Percentiles rank a stretch among this genome's conserved stretches.
phyloP scores from a whole-genome alignment of 2,113 vertebrate genomes.

The Mustelus asterias region DNA sequence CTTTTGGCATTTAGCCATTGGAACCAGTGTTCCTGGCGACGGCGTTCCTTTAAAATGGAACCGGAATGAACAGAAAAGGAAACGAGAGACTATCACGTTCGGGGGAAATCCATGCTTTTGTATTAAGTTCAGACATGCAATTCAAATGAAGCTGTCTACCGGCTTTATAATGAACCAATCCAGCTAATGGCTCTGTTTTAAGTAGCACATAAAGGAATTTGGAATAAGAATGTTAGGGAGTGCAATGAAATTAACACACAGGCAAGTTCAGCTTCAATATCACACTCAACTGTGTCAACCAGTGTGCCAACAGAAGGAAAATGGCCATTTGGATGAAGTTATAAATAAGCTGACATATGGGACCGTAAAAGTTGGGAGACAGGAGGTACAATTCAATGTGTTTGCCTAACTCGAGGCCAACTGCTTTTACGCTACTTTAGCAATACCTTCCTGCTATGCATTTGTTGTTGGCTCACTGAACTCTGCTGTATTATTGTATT shows the following conservation, averaged over 20 bases:
- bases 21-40: too few relatives aligned
- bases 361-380: not conserved
- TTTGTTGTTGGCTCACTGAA: too few relatives aligned
- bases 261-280: not conserved
- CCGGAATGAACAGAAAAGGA: not conserved
- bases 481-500: too few relatives aligned
- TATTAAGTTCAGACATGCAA: not conserved
- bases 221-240: not conserved
- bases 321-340: not conserved
- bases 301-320: too few relatives aligned
- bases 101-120: not conserved
- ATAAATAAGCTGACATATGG: not conserved
- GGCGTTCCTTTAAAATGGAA: not conserved
- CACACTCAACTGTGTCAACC: not conserved
- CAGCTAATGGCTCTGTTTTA: not conserved
- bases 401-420: not conserved
- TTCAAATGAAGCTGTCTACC: not conserved
- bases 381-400: not conserved
- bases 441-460: not conserved
- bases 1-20: too few relatives aligned
- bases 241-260: not conserved
- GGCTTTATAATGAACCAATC: not conserved
- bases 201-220: not conserved
- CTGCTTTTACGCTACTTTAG: not conserved
- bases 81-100: not conserved